Conservation (phyloP, 1,140 invertebrate species). For the Eurosta solidaginis region DNA sequence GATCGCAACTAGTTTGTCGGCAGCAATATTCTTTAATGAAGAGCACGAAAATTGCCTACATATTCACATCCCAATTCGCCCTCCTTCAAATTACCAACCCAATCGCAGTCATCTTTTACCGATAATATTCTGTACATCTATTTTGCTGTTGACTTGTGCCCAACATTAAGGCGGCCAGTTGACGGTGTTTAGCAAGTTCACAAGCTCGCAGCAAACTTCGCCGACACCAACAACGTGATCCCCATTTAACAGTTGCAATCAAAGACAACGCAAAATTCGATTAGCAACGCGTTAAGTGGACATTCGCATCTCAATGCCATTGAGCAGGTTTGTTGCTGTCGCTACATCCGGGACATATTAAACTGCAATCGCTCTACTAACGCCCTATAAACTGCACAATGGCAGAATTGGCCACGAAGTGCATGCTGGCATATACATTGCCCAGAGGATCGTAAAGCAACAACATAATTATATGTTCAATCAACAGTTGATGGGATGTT, state of each 20-base stretch:
- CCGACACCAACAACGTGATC: too few species aligned
- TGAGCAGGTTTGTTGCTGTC: background rate
- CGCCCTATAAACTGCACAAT: background rate
- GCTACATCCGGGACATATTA: background rate
- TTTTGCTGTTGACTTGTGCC: background rate
- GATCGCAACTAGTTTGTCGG: background rate
- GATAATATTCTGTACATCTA: background rate
- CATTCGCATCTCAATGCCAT: constrained; percentile 10
- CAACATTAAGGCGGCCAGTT: too few species aligned
- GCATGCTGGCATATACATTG: background rate
- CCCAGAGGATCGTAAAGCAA: background rate
- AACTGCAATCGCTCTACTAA: background rate
- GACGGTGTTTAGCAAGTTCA: background rate
- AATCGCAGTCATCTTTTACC: background rate
- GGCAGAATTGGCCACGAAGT: background rate
- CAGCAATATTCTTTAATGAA: background rate
- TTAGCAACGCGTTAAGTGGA: background rate
- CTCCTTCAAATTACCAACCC: background rate
- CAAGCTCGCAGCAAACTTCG: background rate
- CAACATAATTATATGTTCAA: constrained; percentile 27
- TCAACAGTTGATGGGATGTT: background rate
- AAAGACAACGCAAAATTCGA: background rate
- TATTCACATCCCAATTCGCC: background rate
- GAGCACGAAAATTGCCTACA: background rate
- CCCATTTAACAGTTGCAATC: background rate